Conservation (phyloP, 2,888 invertebrate genomes). For the Noctua pronuba region DNA sequence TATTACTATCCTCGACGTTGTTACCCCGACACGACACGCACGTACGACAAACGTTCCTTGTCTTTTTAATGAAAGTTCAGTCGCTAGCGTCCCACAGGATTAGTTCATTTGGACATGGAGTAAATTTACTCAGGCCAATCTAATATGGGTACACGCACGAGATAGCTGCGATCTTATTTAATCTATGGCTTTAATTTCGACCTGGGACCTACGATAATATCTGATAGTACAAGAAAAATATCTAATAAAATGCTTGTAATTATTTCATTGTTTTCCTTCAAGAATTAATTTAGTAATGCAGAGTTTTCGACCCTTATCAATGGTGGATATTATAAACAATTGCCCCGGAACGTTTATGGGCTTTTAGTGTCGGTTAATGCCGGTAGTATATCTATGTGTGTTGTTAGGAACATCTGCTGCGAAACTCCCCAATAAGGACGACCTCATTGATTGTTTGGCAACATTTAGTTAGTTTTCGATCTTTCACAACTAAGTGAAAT, state of each 20-base stretch:
- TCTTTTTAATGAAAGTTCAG: conserved; percentile 80
- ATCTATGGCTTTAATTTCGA: conserved; percentile 81
- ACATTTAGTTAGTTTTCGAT: conserved; percentile 28
- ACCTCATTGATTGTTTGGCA: conserved; percentile 34
- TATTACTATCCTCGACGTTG: conserved; percentile 56
- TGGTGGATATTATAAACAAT: conserved; percentile 65
- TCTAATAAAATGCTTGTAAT: conserved; percentile 41
- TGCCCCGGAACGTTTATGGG: conserved; percentile 59
- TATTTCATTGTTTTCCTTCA: conserved; percentile 43
- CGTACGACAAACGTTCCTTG: conserved; percentile 69
- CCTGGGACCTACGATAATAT: conserved; percentile 66
- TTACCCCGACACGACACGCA: conserved; percentile 56
- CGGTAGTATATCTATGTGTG: conserved; percentile 35
- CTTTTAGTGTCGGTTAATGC: conserved; percentile 54
- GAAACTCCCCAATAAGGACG: conserved; percentile 46
- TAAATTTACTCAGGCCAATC: conserved; percentile 86
- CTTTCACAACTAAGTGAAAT: not conserved
- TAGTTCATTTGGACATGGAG: conserved; percentile 84
- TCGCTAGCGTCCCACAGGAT: conserved; percentile 77
- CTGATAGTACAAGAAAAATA: conserved; percentile 58
- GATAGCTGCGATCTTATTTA: conserved; percentile 77
- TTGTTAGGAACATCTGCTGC: conserved; percentile 56
- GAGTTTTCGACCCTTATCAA: conserved; percentile 65
- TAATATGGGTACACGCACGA: conserved; percentile 78
- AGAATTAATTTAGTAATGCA: conserved; percentile 47